Evolutionary conservation across 2,888 invertebrate species (phyloP).

Genomic region (Aleiodes testaceus): DNA sequence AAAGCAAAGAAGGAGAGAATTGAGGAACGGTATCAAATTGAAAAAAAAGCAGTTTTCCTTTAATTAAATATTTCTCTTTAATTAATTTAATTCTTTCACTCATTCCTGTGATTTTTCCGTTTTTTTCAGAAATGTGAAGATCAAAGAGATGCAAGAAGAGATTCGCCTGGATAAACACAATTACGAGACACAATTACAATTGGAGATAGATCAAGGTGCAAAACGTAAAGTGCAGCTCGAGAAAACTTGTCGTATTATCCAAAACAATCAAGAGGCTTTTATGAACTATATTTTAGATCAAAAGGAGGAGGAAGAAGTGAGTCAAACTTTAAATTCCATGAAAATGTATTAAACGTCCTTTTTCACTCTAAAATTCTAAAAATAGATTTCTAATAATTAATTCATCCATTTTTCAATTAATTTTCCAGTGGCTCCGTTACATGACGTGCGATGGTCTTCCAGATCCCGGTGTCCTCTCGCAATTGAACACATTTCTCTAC

Average conservation of each 20-base stretch:
- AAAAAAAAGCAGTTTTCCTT: no score
- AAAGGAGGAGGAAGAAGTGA: conserved; percentile 62
- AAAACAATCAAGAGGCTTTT: conserved; percentile 55
- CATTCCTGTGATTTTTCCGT: conserved; percentile 1
- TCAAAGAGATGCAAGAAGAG: conserved; percentile 64
- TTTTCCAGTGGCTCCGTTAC: conserved; percentile 76
- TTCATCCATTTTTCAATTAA: no score
- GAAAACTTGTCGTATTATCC: conserved; percentile 55
- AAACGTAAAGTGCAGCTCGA: conserved; percentile 61
- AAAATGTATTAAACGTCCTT: no score
- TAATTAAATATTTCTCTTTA: background rate
- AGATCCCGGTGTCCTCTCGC: conserved; percentile 75
- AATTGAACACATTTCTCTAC: conserved; percentile 77
- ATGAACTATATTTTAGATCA: conserved; percentile 53
- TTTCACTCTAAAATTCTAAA: no score
- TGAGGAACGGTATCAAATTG: conserved; percentile 56
- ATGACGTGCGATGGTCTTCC: conserved; percentile 78
- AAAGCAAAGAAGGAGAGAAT: conserved; percentile 56
- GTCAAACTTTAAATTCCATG: background rate
- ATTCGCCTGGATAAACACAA: conserved; percentile 61
- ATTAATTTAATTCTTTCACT: background rate
- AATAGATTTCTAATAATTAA: no score
- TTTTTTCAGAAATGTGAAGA: conserved; percentile 57
- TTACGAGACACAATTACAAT: conserved; percentile 48
- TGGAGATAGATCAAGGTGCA: conserved; percentile 58